Evolutionary conservation across 2,113 vertebrate species (phyloP).

Genomic region (Falco punctatus): DNA sequence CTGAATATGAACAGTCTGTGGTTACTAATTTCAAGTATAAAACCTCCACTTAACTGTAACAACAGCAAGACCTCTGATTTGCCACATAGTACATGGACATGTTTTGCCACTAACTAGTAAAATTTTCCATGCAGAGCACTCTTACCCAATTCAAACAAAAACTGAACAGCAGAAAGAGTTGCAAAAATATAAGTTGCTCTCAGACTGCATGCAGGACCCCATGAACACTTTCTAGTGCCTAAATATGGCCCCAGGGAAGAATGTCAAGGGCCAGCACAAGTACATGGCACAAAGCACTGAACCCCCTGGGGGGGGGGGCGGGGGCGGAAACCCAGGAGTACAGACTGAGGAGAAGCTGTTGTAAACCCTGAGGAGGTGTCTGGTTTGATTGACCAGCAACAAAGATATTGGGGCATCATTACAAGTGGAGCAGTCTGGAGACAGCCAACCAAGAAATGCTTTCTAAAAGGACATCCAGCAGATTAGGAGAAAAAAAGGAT

Average conservation of each 20-base stretch:
- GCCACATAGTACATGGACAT: neutral
- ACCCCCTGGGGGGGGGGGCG: rapidly evolving
- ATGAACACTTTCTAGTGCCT: neutral
- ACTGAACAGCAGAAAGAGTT: neutral
- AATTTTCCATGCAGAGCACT: neutral
- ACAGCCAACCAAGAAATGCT: neutral
- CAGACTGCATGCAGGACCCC: neutral
- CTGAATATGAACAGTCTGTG: neutral
- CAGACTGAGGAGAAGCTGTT: neutral
- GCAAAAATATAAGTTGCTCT: neutral
- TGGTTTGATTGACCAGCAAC: neutral
- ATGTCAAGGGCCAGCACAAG: neutral
- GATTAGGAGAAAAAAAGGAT: neutral
- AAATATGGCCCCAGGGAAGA: neutral
- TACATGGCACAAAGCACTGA: neutral
- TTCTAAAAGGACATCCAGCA: neutral
- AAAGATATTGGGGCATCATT: rapidly evolving
- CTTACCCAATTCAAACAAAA: neutral
- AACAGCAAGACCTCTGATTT: neutral
- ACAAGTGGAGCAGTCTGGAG: neutral
- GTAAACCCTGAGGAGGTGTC: neutral
- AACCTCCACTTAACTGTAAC: neutral
- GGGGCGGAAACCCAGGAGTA: neutral
- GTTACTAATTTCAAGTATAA: neutral
- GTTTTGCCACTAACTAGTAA: neutral